These are phyloP conservation scores for Galendromus occidentalis DNA, from an alignment of 1,140 invertebrate species.

Conservation along the genomic window DNA sequence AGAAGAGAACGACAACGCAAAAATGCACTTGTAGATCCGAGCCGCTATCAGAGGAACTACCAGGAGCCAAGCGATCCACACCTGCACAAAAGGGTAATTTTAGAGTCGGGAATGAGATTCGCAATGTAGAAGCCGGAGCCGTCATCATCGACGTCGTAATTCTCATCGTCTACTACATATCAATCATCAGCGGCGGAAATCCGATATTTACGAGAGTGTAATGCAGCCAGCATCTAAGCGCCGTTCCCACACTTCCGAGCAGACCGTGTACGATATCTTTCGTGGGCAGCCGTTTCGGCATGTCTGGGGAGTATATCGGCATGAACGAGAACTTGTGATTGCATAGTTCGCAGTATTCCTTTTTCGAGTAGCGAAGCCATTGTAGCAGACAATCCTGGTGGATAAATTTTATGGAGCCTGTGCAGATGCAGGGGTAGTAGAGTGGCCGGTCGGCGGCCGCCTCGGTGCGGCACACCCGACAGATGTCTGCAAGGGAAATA, in stretches of 20 bases:
- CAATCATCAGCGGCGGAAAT: no score
- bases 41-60: slow-evolving; percentile 78
- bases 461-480: slow-evolving; percentile 89
- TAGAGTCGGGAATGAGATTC: no score
- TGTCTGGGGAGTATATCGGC: slow-evolving; percentile 95
- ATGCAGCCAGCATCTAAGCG: slow-evolving; percentile 85
- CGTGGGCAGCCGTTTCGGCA: slow-evolving; percentile 84
- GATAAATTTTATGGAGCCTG: slow-evolving; percentile 95
- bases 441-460: slow-evolving; percentile 59
- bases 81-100: not conserved
- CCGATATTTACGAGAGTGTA: slow-evolving; percentile 71
- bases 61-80: slow-evolving; percentile 66
- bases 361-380: slow-evolving; percentile 67
- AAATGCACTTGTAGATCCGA: slow-evolving; percentile 74
- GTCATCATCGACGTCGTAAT: no score
- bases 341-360: slow-evolving; percentile 97
- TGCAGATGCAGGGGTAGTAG: slow-evolving; percentile 96
- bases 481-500: slow-evolving; percentile 51
- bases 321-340: slow-evolving; percentile 94
- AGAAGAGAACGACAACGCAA: slow-evolving; percentile 58
- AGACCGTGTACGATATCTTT: slow-evolving; percentile 71
- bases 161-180: no score
- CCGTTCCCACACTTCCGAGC: slow-evolving; percentile 65
- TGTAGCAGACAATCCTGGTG: slow-evolving; percentile 60
- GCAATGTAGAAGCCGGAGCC: no score